Evolutionary conservation across 2,797 vertebrate genomes (phyloP), one percentile per base, ranked within the genome.

Genomic region (Oophaga sylvatica): DNA sequence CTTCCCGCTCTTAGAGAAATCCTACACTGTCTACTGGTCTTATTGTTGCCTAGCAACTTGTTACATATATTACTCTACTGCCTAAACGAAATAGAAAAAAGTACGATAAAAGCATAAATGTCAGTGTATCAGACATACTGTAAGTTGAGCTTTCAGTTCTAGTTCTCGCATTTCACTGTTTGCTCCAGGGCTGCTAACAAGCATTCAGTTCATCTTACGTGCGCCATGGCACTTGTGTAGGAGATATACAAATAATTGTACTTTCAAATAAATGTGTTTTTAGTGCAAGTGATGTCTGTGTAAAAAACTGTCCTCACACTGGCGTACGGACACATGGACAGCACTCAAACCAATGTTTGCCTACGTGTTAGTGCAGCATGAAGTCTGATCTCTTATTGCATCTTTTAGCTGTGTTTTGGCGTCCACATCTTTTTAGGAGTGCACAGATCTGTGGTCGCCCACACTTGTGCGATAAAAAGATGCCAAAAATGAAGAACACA

Each of bases 1-100:
- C 35, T 84, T 11, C 20, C 68, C 22, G 13, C 19, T 76, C 35
- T n/a, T 17, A 48, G 29, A 75, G 31, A 84, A 15, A 71, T 29
- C 20, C 57, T 29, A 31, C 45, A 1, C 7, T 84, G 41, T 41
- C 59, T 76, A 22, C 11, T 6, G 16, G 56, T 63, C 57, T 35
- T 45, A n/a, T 22, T 62, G 70, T 84, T 76, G 59, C 82, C 57
- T 84, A 63, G 82, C 70, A 84, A 84, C 82, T 26, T 13, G 70
- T 53, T 83, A 73, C 68, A 20, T 71, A 73, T 73, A 29, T 71
- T 57, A 60, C 5, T 60, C 56, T 84, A 75, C 70, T 75, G 70
- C 22, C 22, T 22, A 75, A 26, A 75, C 57, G 62, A 62, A 84
- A 35, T 57, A 71, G 67, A 59, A 10, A 45, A 45, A 73, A 62